Base-by-base conservation (phyloP, 1,140 invertebrate species). In the Neuroterus valhalla region DNA sequence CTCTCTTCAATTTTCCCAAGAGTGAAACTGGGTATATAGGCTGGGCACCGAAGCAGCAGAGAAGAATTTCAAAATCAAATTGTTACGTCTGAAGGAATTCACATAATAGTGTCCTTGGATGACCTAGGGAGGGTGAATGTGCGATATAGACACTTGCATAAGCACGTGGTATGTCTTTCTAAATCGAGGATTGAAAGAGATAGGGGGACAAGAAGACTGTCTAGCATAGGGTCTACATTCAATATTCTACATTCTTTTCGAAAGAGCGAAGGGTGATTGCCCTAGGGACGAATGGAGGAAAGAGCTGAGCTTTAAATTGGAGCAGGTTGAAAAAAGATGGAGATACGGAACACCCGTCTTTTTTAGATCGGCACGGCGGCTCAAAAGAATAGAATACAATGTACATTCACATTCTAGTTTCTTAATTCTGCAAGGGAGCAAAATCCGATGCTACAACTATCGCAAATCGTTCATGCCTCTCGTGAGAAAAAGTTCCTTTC, bases 371-470 rank as follows among this genome's bases (percentile, higher is more conserved):
- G 15, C 55, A 23, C 21, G 21, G 15, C 55, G 55, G 12, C 8
- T 62, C 26, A 31, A 62, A 62, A 62, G 55, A 62, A 62, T 62
- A 62, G 55, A 62, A 62, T 62, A 62, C 55, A 62, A 62, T 62
- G 55, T 62, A 62, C 55, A 62, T 62, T 62, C 55, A 62, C 55
- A 62, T 62, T 62, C 55, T 62, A 62, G 55, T 62, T 62, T 62
- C 55, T 62, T 62, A 23, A 62, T 38, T 62, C 55, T 62, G 55
- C 26, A 62, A 52, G 23, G 55, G 55, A 26, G 23, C 21, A 31
- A 62, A 62, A 62, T 62, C 55, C 55, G 55, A 62, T 62, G 31
- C 21, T 26, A 62, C 55, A 62, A 62, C 55, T 62, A 62, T 62
- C n/a, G 55, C 55, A 38, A 62, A 38, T 62, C 55, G 55, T 62